Evolutionary conservation across 2,113 vertebrate genomes (phyloP), one percentile per base, ranked within the genome.

Genomic region (Urocitellus parryii): DNA sequence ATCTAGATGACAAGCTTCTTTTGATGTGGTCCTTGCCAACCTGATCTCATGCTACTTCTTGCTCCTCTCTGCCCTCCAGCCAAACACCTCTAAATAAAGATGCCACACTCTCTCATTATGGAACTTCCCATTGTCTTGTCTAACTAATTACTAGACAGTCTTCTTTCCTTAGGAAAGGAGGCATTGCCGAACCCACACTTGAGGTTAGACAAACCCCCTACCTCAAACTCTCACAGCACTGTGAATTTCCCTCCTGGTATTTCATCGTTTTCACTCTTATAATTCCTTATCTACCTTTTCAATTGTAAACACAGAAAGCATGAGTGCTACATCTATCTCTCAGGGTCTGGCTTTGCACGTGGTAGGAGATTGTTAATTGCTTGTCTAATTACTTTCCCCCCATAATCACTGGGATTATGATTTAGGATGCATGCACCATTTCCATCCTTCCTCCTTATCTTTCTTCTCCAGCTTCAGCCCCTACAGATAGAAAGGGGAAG

Each of bases 91-190:
- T 42, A 32, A 88, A 77, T 39, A 42, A 87, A 88, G 24, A 65
- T 24, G 18, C 20, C 13, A 9, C 0, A 1, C 8, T 68, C 20
- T 51, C 48, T 93, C 81, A 86, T 13, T 51, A 22, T 39, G 39
- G 88, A 96, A 95, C 80, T 96, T 91, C 88, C 79, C 16, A 11
- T 91, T 88, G 85, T 79, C 27, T 94, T 96, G 53, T 85, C 90
- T 89, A 97, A 63, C 70, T 37, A 76, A 77, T 42, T 42, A 32
- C 18, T 77, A 14, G 34, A n/a, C 48, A 39, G 70, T 51, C 18
- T 79, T 94, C n/a, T 87, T 96, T 96, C 85, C 67, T 88, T 73
- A 51, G 16, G 39, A 16, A 91, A 14, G 4, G 13, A 82, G 74
- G 45, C 39, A n/a, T 85, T 94, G 86, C 67, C 61, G 78, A 45